These are phyloP conservation scores for Bothrops jararaca DNA, from an alignment of 2,113 vertebrate species.

Conservation along the genomic window DNA sequence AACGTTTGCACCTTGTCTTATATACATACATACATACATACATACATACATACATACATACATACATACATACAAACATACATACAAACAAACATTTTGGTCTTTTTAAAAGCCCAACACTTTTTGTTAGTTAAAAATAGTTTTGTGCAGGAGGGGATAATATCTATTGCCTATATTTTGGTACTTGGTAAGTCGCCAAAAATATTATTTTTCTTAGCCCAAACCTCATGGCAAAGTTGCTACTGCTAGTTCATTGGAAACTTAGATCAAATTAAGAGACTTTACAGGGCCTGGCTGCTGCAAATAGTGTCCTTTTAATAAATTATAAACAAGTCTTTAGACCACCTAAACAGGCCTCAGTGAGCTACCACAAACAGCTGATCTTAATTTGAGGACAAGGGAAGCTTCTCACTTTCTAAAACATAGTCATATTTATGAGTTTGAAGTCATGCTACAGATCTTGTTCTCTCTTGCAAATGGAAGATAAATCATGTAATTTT, in stretches of 20 bases:
- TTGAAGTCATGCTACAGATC: conserved; percentile 47
- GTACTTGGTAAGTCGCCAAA: conserved; percentile 74
- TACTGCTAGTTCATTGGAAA: conserved; percentile 79
- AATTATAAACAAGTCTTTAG: conserved; percentile 56
- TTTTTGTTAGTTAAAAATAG: conserved; percentile 68
- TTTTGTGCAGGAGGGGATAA: conserved; percentile 30
- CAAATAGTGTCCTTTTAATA: conserved; percentile 40
- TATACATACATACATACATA: conserved; percentile 40
- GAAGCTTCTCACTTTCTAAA: conserved; percentile 19
- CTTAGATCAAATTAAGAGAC: conserved; percentile 77
- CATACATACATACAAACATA: no score
- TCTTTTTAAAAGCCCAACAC: conserved; percentile 46
- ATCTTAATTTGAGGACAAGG: conserved; percentile 41
- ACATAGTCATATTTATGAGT: conserved; percentile 40
- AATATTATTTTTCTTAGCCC: conserved; percentile 78
- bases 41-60: no score
- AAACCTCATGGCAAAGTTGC: conserved; percentile 67
- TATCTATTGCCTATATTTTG: conserved; percentile 76
- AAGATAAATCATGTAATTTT: conserved; percentile 29
- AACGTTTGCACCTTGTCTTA: conserved; percentile 65
- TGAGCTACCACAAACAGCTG: conserved; percentile 46
- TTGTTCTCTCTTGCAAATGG: conserved; percentile 48
- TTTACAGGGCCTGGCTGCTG: conserved; percentile 64
- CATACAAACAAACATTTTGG: conserved; percentile 17
- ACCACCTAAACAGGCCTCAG: conserved; percentile 36